phyloP scores from a whole-genome alignment of 2,888 invertebrate genomes.

The Nemapogon koenigi region DNA sequence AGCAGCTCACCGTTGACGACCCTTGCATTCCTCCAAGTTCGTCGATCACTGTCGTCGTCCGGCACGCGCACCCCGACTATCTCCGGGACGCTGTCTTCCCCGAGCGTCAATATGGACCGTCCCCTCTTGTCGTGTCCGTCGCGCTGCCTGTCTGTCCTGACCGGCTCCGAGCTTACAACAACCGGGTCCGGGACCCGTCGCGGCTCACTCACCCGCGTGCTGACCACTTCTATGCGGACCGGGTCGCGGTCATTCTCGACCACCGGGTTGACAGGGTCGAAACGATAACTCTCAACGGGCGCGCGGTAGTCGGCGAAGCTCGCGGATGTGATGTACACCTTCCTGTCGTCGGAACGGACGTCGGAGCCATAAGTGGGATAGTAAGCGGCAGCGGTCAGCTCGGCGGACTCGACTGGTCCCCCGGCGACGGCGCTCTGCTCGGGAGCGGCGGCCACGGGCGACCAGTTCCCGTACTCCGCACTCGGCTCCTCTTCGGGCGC shows the following conservation, averaged over 20 bases:
- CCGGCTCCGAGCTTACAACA: constrained; percentile 69
- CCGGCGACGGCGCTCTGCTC: constrained; percentile 54
- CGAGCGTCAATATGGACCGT: constrained; percentile 69
- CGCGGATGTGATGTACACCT: constrained; percentile 54
- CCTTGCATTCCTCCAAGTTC: constrained; percentile 87
- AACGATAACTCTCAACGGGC: constrained; percentile 51
- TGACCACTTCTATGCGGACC: constrained; percentile 57
- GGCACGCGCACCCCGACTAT: constrained; percentile 84
- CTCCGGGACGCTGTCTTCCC: constrained; percentile 77
- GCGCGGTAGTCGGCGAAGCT: constrained; percentile 47
- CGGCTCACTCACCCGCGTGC: constrained; percentile 52
- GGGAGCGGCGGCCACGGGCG: constrained; percentile 55
- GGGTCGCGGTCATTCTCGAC: constrained; percentile 64
- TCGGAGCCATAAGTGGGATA: constrained; percentile 56
- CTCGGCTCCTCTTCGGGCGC: constrained; percentile 45
- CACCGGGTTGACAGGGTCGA: constrained; percentile 54
- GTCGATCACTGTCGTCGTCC: constrained; percentile 82
- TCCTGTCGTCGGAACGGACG: constrained; percentile 46
- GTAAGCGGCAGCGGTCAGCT: constrained; percentile 47
- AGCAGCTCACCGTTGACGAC: constrained; percentile 85
- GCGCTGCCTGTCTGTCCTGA: constrained; percentile 61
- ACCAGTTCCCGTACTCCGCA: constrained; percentile 61
- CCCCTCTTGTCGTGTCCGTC: constrained; percentile 66
- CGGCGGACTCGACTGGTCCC: constrained; percentile 41
- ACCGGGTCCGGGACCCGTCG: constrained; percentile 72